Evolutionary conservation across 1,140 invertebrate species (phyloP).

Genomic region (Drosophila nigrodunni): DNA sequence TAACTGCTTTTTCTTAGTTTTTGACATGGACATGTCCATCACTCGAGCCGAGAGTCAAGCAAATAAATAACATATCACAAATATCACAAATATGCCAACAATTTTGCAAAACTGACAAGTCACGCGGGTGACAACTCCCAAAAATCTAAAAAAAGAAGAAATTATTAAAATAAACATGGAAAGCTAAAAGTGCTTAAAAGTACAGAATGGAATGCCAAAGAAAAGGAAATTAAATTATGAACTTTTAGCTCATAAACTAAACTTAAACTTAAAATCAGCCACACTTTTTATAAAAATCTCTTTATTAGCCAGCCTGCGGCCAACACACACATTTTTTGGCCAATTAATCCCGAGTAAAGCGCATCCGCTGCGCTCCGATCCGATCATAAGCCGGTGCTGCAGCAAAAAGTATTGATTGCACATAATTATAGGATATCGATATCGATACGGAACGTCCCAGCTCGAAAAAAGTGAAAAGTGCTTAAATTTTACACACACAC

Average conservation of each 20-base stretch:
- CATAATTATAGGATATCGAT: constrained; percentile 77
- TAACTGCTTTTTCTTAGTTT: constrained; percentile 54
- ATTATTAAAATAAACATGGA: constrained; percentile 4
- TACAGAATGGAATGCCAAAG: constrained; percentile 39
- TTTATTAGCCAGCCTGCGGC: constrained; percentile 53
- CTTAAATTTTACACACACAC: constrained; percentile 29
- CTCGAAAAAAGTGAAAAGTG: constrained; percentile 55
- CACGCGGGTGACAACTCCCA: constrained; percentile 28
- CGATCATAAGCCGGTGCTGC: constrained; percentile 66
- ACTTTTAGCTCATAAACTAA: neutral
- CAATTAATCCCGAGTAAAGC: constrained; percentile 30
- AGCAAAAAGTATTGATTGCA: constrained; percentile 78
- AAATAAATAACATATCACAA: constrained; percentile 42
- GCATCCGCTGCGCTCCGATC: constrained; percentile 59
- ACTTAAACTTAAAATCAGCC: too few species aligned
- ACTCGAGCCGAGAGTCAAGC: constrained; percentile 46
- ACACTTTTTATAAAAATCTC: constrained; percentile 40
- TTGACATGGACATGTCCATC: constrained; percentile 64
- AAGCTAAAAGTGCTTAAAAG: neutral
- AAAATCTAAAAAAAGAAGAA: neutral
- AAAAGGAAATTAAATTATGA: neutral
- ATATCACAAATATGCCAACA: constrained; percentile 11
- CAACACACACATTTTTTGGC: neutral
- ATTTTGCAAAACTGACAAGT: constrained; percentile 52
- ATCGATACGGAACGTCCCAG: constrained; percentile 40